Percentiles rank a stretch among this genome's conserved stretches.
phyloP scores from a whole-genome alignment of 2,888 invertebrate genomes.

The Philaethria dido region DNA sequence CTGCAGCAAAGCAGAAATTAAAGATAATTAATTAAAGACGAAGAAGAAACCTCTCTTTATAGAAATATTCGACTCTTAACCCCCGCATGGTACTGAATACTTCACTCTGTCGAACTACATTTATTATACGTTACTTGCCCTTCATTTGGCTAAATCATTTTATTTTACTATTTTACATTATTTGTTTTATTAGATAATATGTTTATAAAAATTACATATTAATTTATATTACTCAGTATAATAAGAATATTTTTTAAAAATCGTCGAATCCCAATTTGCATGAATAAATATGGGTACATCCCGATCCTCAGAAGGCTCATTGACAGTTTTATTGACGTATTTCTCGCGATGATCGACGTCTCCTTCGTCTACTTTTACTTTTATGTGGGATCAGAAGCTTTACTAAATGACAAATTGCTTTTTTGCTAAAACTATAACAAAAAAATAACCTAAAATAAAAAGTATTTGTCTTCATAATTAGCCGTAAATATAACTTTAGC shows the following conservation, averaged over 20 bases:
- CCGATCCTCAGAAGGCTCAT: constrained; percentile 45
- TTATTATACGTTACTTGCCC: constrained; percentile 38
- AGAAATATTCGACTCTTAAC: constrained; percentile 32
- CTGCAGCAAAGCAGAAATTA: too few species aligned
- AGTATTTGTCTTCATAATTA: too few species aligned
- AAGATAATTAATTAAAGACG: constrained; percentile 28
- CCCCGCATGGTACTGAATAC: constrained; percentile 30
- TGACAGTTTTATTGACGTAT: constrained; percentile 54
- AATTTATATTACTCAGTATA: too few species aligned
- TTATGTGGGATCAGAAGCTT: constrained; percentile 48
- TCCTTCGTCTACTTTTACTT: constrained; percentile 55
- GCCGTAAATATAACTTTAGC: too few species aligned
- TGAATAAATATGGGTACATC: constrained; percentile 24
- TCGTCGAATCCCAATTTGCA: background rate
- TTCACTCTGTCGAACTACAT: constrained; percentile 40
- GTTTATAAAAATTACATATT: too few species aligned
- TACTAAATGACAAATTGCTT: constrained; percentile 10
- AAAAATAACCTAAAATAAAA: too few species aligned
- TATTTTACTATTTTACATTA: constrained; percentile 18
- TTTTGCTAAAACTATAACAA: background rate
- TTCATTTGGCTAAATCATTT: constrained; percentile 31
- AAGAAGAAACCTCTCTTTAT: too few species aligned
- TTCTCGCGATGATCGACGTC: constrained; percentile 53
- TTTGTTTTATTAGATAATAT: too few species aligned
- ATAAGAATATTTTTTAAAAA: constrained; percentile 17